A percentile compares a stretch with the other conserved stretches of the same genome.
Conservation (phyloP, 2,113 vertebrate genomes). For the Salvator merianae region DNA sequence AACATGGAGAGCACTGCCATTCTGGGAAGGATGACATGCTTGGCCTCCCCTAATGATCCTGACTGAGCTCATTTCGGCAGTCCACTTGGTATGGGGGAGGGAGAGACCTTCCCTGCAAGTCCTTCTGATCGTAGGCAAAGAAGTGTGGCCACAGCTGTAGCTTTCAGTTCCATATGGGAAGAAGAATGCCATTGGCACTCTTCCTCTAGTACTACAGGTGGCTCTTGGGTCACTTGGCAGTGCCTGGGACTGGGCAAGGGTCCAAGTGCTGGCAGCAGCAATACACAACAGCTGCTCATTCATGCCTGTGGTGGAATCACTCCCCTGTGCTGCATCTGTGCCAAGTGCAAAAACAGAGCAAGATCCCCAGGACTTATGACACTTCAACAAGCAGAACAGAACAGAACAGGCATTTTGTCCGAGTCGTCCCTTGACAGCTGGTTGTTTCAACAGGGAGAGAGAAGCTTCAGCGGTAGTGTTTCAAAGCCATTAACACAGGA, state of each 20-base stretch:
- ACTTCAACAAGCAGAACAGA: neutral
- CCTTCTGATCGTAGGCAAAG: neutral
- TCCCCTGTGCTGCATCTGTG: neutral
- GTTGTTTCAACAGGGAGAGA: neutral
- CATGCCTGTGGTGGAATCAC: neutral
- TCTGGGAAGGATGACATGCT: neutral
- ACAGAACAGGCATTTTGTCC: neutral
- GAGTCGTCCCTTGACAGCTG: neutral
- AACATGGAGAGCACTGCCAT: neutral
- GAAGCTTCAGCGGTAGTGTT: neutral
- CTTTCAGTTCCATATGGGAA: neutral
- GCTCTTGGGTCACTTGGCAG: constrained; percentile 5
- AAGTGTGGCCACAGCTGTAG: neutral
- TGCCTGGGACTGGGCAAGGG: neutral
- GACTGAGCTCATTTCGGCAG: neutral
- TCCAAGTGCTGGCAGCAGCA: neutral
- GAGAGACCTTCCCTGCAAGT: neutral
- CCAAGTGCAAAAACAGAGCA: neutral
- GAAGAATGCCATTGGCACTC: too few species aligned
- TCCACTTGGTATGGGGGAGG: neutral
- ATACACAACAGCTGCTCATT: neutral
- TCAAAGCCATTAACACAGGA: constrained; percentile 48
- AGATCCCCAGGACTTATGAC: neutral
- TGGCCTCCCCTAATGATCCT: too few species aligned
- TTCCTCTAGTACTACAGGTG: neutral